Evolutionary conservation across 2,113 vertebrate species (phyloP), one percentile per base, ranked within the genome.

Genomic region (Todiramphus chloris): DNA sequence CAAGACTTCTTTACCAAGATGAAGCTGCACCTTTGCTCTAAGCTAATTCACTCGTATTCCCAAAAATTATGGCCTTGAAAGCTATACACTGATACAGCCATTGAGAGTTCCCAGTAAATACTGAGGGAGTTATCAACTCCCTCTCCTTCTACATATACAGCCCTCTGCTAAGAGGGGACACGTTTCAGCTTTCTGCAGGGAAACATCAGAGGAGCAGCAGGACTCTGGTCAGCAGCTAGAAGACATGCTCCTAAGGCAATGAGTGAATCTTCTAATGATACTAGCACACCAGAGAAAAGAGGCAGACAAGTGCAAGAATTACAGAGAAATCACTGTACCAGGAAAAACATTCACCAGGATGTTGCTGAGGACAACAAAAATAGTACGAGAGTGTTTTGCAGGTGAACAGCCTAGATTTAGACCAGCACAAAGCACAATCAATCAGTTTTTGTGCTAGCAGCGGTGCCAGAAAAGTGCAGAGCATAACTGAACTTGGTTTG

Each of bases 341-440:
- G 46, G 53, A 72, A 55, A 96, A 86, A 39, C 43, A 27, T 81
- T 92, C 77, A 77, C n/a, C 3, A 31, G 33, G 19, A 63, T 90
- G 64, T 91, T 93, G 94, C 96, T 95, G 93, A 96, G 89, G 56
- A 77, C 73, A 90, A 96, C 91, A 88, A 76, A 96, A 95, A 96
- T 16, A 43, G 46, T 90, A 85, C 43, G 60, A 35, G 67, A 82
- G 58, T 89, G 81, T 89, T 94, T 94, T 92, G 74, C 96, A 95
- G 78, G 77, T 76, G 87, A 85, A 35, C 79, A 73, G 90, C 41
- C 67, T 94, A 73, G 92, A 92, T 93, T 70, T 63, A 89, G 79
- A 90, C 74, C 66, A 92, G 70, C 89, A 88, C 24, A 89, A 93
- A 68, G 87, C 70, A 87, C 51, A 81, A 58, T 96, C 94, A 82